A percentile compares a stretch with the other conserved stretches of the same genome.
Evolutionary conservation across 2,888 invertebrate genomes (phyloP).

Genomic region (Polymixis flavicincta): DNA sequence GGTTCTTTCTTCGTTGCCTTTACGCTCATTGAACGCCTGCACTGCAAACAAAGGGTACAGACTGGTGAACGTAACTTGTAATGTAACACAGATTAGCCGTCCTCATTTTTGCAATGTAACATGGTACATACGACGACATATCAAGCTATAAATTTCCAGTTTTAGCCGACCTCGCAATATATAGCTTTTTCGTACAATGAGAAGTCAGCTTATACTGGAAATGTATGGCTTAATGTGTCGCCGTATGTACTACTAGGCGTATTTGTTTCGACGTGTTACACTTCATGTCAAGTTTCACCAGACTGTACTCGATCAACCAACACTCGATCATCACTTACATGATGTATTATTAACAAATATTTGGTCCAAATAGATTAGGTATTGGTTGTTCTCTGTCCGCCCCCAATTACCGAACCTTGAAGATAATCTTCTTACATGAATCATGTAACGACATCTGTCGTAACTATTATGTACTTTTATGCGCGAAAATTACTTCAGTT

Average conservation of each 20-base stretch:
- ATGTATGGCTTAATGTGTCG: too few relatives aligned
- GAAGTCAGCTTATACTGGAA: too few relatives aligned
- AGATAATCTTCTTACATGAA: background rate
- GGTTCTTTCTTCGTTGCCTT: too few relatives aligned
- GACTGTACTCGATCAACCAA: background rate
- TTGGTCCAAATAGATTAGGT: too few relatives aligned
- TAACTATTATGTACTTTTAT: background rate
- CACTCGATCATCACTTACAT: background rate
- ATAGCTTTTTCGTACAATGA: too few relatives aligned
- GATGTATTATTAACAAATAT: too few relatives aligned
- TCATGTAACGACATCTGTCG: conserved; percentile 57
- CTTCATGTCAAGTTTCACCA: background rate
- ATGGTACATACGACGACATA: background rate
- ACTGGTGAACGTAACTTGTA: background rate
- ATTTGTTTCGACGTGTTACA: background rate
- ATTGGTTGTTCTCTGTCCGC: background rate
- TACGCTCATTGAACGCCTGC: background rate
- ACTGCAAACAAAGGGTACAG: background rate
- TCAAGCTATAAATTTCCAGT: too few relatives aligned
- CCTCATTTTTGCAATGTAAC: background rate
- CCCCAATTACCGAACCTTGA: too few relatives aligned
- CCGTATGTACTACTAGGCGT: background rate
- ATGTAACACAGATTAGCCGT: too few relatives aligned
- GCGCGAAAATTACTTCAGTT: background rate
- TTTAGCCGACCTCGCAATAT: too few relatives aligned